Percentiles rank a stretch among this genome's conserved stretches.
Conservation (phyloP, 2,888 invertebrate species). For the Dolichopus griseipennis region DNA sequence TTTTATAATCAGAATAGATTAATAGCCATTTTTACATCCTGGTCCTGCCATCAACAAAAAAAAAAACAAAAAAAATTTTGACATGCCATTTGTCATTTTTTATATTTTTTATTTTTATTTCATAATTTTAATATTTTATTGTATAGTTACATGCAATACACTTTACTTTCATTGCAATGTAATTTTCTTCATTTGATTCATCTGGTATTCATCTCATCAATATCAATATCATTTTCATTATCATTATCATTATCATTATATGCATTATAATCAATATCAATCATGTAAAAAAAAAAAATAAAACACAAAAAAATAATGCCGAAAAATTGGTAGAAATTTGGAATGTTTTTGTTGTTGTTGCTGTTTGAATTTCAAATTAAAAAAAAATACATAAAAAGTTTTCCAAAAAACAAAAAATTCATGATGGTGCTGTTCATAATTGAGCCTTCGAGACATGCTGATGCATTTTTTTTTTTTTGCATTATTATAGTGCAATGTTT, state of each 20-base stretch:
- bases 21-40: too few relatives aligned
- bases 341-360: too few relatives aligned
- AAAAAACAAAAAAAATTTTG: too few relatives aligned
- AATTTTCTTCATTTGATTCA: background rate
- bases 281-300: background rate
- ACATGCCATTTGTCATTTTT: too few relatives aligned
- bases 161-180: background rate
- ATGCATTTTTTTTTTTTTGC: background rate
- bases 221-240: background rate
- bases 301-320: too few relatives aligned
- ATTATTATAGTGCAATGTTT: background rate
- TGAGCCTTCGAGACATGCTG: constrained; percentile 1
- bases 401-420: background rate
- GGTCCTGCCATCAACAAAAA: too few relatives aligned
- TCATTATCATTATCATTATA: background rate
- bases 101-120: too few relatives aligned
- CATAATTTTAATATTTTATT: too few relatives aligned
- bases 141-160: background rate
- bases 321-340: too few relatives aligned
- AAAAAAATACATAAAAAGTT: too few relatives aligned
- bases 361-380: too few relatives aligned
- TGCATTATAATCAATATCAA: background rate
- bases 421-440: background rate
- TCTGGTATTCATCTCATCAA: constrained; percentile 1
- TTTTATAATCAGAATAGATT: too few relatives aligned